A percentile compares a stretch with the other conserved stretches of the same genome.
phyloP scores from a whole-genome alignment of 2,888 invertebrate species.

The Caenorhabditis afra region DNA sequence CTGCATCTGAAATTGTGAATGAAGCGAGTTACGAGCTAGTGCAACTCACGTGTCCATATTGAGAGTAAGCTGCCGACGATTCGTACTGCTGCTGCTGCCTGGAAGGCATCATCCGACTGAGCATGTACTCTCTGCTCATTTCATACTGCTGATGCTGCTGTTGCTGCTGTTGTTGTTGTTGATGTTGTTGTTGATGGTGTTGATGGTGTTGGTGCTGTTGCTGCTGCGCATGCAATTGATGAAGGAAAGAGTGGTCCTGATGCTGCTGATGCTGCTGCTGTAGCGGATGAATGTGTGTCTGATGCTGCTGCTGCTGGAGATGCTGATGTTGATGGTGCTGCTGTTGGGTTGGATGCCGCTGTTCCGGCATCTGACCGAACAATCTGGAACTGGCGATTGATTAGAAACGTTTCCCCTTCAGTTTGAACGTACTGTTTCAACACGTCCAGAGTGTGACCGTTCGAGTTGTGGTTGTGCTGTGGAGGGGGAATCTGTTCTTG shows the following conservation, averaged over 20 bases:
- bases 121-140: slow-evolving; percentile 11
- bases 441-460: slow-evolving; percentile 26
- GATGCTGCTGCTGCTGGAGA: slow-evolving; percentile 26
- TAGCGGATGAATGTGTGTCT: slow-evolving; percentile 19
- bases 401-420: too few relatives aligned
- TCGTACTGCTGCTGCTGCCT: slow-evolving; percentile 27
- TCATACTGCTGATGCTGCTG: slow-evolving; percentile 1
- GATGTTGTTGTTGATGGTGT: background rate
- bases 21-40: background rate
- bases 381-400: slow-evolving; percentile 31
- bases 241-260: slow-evolving; percentile 31
- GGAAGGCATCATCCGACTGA: slow-evolving; percentile 14
- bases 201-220: slow-evolving; percentile 34
- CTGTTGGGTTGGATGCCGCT: slow-evolving; percentile 40
- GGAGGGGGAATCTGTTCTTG: slow-evolving; percentile 44
- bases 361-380: slow-evolving; percentile 48
- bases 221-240: slow-evolving; percentile 36
- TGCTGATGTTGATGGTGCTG: slow-evolving; percentile 43
- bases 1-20: slow-evolving; percentile 21
- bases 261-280: slow-evolving; percentile 50
- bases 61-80: background rate
- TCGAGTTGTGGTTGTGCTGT: slow-evolving; percentile 4
- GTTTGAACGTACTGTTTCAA: slow-evolving; percentile 38
- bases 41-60: background rate
- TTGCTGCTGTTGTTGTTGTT: slow-evolving; percentile 14